These are phyloP conservation scores for Oryzias sinensis DNA, from an alignment of 2,797 vertebrate genomes.

Conservation along the genomic window DNA sequence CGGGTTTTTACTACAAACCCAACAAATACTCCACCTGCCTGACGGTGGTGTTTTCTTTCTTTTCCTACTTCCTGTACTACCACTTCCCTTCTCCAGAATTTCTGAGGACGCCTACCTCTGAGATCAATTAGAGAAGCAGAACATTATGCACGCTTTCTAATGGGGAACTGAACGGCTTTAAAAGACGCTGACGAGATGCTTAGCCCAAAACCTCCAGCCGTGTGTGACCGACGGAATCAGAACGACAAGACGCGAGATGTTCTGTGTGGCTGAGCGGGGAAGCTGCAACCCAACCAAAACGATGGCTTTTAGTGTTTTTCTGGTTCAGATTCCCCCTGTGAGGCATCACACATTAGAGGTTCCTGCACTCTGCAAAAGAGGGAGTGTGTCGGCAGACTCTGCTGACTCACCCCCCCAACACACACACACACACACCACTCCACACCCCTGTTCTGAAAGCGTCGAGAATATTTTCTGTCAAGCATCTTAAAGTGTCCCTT, in stretches of 20 bases:
- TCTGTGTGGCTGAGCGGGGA: constrained; percentile 5
- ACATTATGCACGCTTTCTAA: constrained; percentile 17
- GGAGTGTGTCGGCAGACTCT: constrained; percentile 1
- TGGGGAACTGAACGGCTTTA: constrained; percentile 6
- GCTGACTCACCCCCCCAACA: neutral
- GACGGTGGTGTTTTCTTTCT: neutral
- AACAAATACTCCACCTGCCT: constrained; percentile 32
- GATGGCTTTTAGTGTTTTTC: constrained; percentile 11
- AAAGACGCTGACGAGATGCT: constrained; percentile 34
- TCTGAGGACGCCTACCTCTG: constrained; percentile 31
- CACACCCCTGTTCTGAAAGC: constrained; percentile 31
- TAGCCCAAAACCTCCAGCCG: neutral
- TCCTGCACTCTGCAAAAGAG: constrained; percentile 19
- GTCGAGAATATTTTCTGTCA: constrained; percentile 50
- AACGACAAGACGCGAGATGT: constrained; percentile 12
- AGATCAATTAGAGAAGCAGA: constrained; percentile 51
- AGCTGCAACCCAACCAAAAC: constrained; percentile 27
- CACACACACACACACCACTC: constrained; percentile 37
- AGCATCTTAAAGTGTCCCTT: constrained; percentile 54
- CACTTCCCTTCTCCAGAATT: constrained; percentile 9
- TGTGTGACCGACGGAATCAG: constrained; percentile 4
- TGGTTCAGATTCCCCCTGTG: constrained; percentile 16
- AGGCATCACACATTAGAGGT: constrained; percentile 19
- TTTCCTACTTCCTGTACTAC: constrained; percentile 13
- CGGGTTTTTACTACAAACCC: constrained; percentile 52